Evolutionary conservation across 1,140 invertebrate genomes (phyloP), one percentile per base, ranked within the genome.

Genomic region (Rhagoletis pomonella): DNA sequence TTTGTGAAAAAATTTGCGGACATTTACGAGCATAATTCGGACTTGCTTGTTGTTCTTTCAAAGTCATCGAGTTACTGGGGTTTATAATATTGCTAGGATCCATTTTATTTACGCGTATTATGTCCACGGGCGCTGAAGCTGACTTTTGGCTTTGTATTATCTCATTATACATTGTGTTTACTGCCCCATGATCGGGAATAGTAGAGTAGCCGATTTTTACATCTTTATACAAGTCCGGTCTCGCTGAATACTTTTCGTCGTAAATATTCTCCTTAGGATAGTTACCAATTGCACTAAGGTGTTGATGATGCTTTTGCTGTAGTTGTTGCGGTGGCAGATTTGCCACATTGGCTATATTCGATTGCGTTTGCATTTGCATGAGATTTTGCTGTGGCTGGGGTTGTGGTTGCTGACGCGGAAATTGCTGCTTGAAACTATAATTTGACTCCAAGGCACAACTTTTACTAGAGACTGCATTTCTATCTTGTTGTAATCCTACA

Each of bases 1-100:
- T 58, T 14, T 84, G 87, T 9, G 87, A 10, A 58, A 90, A 92
- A 58, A 91, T 90, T 10, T 91, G 91, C 2, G 91, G 91, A 89
- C 90, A 92, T 69, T 92, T 91, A 2, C 91, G 77, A 1, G 89
- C 91, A 88, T 92, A 92, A 17, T 91, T 91, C 0, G 91, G 91
- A 88, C 91, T 91, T 0, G 90, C 89, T 14, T 92, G 91, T 85
- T 91, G 90, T 42, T 91, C 91, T 44, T 89, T 90, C n/a, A 89
- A 88, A 3, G 89, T 59, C 19, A 89, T 84, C n/a, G 88, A 85
- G 85, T 92, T 92, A 42, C 89, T 92, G 39, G 91, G 91, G 89
- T 92, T 92, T 1, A 92, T 90, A 73, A 91, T 90, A 29, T 42
- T 92, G 89, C 47, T 88, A 3, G 44, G 86, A 60, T 88, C 88